phyloP scores from a whole-genome alignment of 2,113 vertebrate genomes.

The Anarrhichthys ocellatus region DNA sequence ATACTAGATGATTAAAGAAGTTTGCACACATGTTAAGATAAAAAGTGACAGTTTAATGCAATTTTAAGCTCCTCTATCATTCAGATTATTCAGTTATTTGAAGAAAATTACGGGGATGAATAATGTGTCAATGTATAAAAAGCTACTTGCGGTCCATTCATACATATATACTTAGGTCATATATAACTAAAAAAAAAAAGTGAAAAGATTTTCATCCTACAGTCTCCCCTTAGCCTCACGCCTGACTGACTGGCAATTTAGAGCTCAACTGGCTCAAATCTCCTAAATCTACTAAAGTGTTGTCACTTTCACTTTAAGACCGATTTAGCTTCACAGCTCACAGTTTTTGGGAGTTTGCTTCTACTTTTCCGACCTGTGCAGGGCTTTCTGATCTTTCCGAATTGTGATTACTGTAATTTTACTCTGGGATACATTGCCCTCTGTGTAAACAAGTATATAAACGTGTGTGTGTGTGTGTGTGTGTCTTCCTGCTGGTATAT shows the following conservation, averaged over 20 bases:
- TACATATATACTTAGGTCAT: not conserved
- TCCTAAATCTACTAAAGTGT: not conserved
- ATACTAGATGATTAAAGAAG: not conserved
- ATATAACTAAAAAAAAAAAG: too few relatives aligned
- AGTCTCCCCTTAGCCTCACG: not conserved
- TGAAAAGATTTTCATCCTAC: not conserved
- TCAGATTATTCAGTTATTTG: not conserved
- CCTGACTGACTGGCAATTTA: conserved; percentile 13
- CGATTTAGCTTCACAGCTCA: conserved; percentile 10
- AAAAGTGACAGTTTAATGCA: not conserved
- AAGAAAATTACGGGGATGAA: not conserved
- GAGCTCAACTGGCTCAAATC: not conserved
- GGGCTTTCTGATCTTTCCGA: not conserved
- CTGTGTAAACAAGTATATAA: not conserved
- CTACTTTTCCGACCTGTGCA: not conserved
- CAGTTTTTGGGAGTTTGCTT: conserved; percentile 6
- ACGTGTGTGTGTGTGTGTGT: conserved; percentile 6
- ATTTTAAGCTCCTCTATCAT: not conserved
- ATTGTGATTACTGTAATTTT: not conserved
- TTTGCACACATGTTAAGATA: not conserved
- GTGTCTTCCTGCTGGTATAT: conserved; percentile 40
- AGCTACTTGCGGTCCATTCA: not conserved
- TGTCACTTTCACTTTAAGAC: conserved; percentile 8
- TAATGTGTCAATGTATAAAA: too few relatives aligned
- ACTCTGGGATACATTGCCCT: not conserved